phyloP scores from a whole-genome alignment of 2,888 invertebrate species.

The Nymphalis polychloros region DNA sequence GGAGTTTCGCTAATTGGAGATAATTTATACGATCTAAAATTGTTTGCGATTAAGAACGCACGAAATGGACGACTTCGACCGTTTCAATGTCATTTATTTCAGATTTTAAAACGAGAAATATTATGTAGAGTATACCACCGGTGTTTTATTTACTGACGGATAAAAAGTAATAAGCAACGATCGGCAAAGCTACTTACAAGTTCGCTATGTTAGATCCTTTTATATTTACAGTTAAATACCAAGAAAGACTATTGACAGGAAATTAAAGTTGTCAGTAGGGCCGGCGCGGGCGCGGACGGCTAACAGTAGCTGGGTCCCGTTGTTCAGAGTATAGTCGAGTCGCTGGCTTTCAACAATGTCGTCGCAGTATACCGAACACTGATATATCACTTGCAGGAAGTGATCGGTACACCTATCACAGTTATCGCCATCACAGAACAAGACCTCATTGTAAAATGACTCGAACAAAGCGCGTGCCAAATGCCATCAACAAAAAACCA shows the following conservation, averaged over 20 bases:
- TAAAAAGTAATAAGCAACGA: constrained; percentile 10
- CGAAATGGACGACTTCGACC: constrained; percentile 53
- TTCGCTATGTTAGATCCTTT: constrained; percentile 37
- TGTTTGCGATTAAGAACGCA: constrained; percentile 46
- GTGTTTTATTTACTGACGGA: not conserved
- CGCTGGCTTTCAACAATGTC: constrained; percentile 38
- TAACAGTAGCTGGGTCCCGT: constrained; percentile 60
- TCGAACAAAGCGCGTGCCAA: constrained; percentile 62
- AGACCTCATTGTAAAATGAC: constrained; percentile 47
- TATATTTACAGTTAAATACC: constrained; percentile 43
- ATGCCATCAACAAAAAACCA: constrained; percentile 52
- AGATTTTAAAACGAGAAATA: not conserved
- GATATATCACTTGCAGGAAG: constrained; percentile 55
- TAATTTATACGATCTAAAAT: constrained; percentile 55
- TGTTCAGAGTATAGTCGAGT: constrained; percentile 45
- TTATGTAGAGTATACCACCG: not conserved
- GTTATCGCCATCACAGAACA: constrained; percentile 40
- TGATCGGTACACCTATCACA: constrained; percentile 48
- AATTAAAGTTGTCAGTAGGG: constrained; percentile 56
- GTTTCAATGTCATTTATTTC: constrained; percentile 36
- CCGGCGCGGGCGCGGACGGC: constrained; percentile 42
- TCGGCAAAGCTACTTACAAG: constrained; percentile 31
- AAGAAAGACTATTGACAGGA: constrained; percentile 53
- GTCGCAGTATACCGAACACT: constrained; percentile 21
- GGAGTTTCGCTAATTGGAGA: constrained; percentile 55